These are phyloP conservation scores for Solenodon paradoxus DNA, from an alignment of 2,113 vertebrate species.

Conservation along the genomic window DNA sequence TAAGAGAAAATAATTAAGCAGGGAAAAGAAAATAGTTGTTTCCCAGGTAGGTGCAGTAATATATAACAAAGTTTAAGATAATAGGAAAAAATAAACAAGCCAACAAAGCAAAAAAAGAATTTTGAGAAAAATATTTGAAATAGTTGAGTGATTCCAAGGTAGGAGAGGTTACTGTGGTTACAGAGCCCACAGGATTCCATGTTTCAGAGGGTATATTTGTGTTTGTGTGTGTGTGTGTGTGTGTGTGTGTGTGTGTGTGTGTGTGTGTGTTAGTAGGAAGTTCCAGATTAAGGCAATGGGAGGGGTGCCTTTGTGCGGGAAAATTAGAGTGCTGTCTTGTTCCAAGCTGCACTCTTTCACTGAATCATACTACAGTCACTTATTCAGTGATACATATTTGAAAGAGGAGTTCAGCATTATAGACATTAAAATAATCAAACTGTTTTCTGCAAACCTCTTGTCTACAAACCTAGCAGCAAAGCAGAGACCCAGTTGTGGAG, in stretches of 20 bases:
- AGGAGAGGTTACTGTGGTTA: background rate
- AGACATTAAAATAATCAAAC: background rate
- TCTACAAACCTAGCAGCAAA: background rate
- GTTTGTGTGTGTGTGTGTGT: too few relatives aligned
- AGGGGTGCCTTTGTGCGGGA: background rate
- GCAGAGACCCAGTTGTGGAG: background rate
- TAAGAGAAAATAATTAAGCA: background rate
- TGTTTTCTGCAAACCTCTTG: background rate
- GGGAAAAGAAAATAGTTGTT: background rate
- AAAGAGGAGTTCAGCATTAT: background rate
- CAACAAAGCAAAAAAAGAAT: background rate
- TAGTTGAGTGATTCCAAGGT: background rate
- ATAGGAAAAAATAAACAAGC: background rate
- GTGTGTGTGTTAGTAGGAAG: too few relatives aligned
- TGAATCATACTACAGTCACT: background rate
- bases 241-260: too few relatives aligned
- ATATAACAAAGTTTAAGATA: background rate
- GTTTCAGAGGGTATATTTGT: too few relatives aligned
- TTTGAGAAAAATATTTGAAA: background rate
- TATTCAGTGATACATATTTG: background rate
- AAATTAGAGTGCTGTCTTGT: background rate
- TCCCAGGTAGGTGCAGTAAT: background rate
- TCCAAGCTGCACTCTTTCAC: too few relatives aligned
- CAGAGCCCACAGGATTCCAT: background rate
- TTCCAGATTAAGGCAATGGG: fast-evolving